Evolutionary conservation across 2,797 vertebrate species (phyloP), one percentile per base, ranked within the genome.

Genomic region (Brachymystax lenok): DNA sequence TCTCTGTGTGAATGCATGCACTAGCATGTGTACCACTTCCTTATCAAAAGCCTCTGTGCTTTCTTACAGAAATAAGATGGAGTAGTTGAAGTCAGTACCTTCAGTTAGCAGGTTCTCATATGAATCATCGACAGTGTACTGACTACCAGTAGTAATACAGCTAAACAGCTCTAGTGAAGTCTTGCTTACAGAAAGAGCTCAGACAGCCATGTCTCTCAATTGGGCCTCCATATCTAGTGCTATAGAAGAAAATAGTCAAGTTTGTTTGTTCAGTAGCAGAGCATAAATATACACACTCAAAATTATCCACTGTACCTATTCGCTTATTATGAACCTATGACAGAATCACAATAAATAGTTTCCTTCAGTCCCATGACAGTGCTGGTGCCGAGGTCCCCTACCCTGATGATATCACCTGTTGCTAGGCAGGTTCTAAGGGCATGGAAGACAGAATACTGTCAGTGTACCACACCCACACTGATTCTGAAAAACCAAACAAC

Each of bases 371-470:
- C 40, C 40, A 46, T 46, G 13, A 46, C 40, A 13, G 40, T 46
- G 40, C 40, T 59, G 56, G 56, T 59, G 56, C 56, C 21, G 56
- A 46, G 10, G 40, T 3, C 40, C 40, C 40, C 40, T 46, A 24
- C 40, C 10, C 40, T 46, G 40, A 46, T 46, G 40, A 46, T 46
- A 46, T 12, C 10, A 46, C 10, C 40, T 46, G 40, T 46, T 46
- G 40, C 40, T 46, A 46, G 40, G 40, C 40, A 46, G 52, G 52
- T 56, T 56, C 4, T n/a, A 56, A 56, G 5, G 12, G 14, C 5
- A 69, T 61, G 82, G 78, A 86, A 80, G 82, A 77, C 71, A 69
- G 50, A 74, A 70, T 75, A 69, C 52, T 80, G 72, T 72, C 27
- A 66, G 27, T 17, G 63, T 66, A 66, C 13, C 14, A 66, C 63